Conservation (phyloP, 2,113 vertebrate genomes). For the Aptenodytes patagonicus region DNA sequence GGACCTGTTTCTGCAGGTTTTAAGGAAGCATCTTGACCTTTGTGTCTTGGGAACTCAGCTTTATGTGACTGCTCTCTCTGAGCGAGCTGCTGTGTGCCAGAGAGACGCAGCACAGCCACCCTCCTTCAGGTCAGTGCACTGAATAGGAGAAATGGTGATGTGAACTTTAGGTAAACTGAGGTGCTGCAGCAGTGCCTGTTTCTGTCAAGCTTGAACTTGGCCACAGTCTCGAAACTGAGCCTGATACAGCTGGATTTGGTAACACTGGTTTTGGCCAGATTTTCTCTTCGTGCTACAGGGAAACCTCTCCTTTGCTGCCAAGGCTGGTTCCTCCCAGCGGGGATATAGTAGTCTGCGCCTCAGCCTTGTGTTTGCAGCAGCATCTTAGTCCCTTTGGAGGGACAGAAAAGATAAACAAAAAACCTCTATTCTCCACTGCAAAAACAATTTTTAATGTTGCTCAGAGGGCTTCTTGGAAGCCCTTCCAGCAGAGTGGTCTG, state of each 20-base stretch:
- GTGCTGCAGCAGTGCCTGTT: background rate
- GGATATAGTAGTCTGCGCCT: background rate
- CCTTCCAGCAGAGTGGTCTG: background rate
- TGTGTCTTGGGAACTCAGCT: background rate
- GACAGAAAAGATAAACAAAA: background rate
- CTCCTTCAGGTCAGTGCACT: background rate
- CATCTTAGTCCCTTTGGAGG: background rate
- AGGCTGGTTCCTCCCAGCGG: background rate
- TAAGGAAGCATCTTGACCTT: background rate
- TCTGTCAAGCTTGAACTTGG: background rate
- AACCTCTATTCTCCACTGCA: background rate
- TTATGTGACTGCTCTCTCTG: background rate
- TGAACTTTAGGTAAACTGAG: background rate
- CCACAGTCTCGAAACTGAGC: background rate
- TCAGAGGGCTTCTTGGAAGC: background rate
- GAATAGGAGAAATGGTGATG: background rate
- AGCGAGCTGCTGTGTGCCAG: background rate
- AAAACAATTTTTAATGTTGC: background rate
- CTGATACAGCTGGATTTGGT: background rate
- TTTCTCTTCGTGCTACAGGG: background rate
- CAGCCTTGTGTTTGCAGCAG: background rate
- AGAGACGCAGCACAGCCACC: rapidly evolving
- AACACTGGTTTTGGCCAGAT: background rate
- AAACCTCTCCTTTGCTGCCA: background rate
- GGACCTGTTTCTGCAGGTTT: background rate